These are phyloP conservation scores for Decapterus maruadsi DNA, from an alignment of 2,797 vertebrate genomes.

Conservation along the genomic window DNA sequence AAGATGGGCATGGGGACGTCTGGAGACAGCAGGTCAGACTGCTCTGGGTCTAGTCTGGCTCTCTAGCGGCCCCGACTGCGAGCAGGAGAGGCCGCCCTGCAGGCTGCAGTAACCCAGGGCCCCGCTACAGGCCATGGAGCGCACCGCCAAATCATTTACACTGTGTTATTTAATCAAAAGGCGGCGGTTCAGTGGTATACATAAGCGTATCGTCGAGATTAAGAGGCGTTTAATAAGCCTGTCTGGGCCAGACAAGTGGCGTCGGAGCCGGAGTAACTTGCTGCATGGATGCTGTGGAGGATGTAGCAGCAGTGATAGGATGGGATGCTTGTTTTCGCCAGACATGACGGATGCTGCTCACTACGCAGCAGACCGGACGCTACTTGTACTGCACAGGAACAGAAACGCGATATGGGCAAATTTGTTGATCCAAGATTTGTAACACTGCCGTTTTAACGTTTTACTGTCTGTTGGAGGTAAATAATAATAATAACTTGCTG, in stretches of 20 bases:
- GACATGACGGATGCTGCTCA: constrained; percentile 78
- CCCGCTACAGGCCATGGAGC: constrained; percentile 67
- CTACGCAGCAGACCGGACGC: constrained; percentile 71
- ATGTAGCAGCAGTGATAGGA: constrained; percentile 54
- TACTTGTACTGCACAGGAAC: constrained; percentile 21
- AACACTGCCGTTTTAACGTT: neutral
- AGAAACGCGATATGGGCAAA: neutral
- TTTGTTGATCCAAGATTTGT: neutral
- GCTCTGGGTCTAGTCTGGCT: constrained; percentile 33
- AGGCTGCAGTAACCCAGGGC: constrained; percentile 73
- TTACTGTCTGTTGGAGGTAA: neutral
- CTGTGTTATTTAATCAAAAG: neutral
- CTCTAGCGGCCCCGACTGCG: constrained; percentile 22
- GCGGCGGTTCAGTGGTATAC: neutral
- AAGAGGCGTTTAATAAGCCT: neutral
- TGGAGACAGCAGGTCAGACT: constrained; percentile 26
- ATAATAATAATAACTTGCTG: neutral
- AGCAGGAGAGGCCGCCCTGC: constrained; percentile 65
- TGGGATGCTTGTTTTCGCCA: constrained; percentile 76
- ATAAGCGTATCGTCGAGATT: too few species aligned
- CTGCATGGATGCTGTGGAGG: constrained; percentile 72
- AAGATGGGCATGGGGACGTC: neutral
- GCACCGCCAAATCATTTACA: constrained; percentile 21
- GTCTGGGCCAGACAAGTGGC: constrained; percentile 1
- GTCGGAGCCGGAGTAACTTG: constrained; percentile 28